Base-by-base conservation (phyloP, 2,797 vertebrate genomes). In the Cyprinella venusta region DNA sequence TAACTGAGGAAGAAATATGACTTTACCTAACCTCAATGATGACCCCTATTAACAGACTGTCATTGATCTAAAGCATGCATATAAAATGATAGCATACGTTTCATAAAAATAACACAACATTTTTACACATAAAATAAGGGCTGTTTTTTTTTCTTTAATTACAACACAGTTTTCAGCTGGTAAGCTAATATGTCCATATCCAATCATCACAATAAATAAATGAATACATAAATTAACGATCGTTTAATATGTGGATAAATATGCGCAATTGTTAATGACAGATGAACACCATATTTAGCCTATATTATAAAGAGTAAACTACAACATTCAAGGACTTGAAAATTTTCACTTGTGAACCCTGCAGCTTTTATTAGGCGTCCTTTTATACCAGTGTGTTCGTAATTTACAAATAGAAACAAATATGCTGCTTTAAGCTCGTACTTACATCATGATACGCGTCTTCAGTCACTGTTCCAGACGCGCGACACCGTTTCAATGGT, bases 391-490 rank as follows among this genome's bases (percentile, higher is more conserved):
- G 21, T 10, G n/a, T 48, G 33, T 5, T 56, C 19, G 30, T n/a
- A 38, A 38, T 75, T 36, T 36, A 19, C 0, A 45, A n/a, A 48
- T 8, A 70, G 12, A 33, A 65, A 65, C 61, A 48, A 33, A 48
- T 6, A 50, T 6, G 15, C n/a, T n/a, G 6, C 12, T 48, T 21
- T 48, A 50, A 64, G 19, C 15, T 80, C 5, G 48, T 56, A 83
- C 82, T 78, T 83, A 83, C 82, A 50, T n/a, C n/a, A n/a, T 40
- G 52, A 24, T 5, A 56, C 19, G 52, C 40, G 54, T 69, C 65
- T 18, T 83, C 52, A n/a, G n/a, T n/a, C n/a, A n/a, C n/a, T 40
- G 81, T 78, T 79, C 30, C 67, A 71, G 48, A 75, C 68, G 45
- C 71, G 33, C 26, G 74, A 77, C 50, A 65, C 42, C 63, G 18